phyloP scores from a whole-genome alignment of 2,888 invertebrate genomes.

The Thera obeliscata region DNA sequence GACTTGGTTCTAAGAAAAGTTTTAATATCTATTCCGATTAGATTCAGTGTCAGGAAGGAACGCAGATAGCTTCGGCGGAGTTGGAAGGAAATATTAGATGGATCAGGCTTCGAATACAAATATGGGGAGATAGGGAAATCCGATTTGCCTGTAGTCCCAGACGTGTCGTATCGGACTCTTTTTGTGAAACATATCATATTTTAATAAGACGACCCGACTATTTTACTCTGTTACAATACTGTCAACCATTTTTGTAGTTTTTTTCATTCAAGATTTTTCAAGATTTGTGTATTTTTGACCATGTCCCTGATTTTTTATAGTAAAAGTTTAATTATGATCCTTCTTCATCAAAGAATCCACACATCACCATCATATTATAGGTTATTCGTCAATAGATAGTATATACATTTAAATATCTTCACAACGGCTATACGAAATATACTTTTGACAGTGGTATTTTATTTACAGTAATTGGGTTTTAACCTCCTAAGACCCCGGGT shows the following conservation, averaged over 20 bases:
- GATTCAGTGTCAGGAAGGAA: conserved; percentile 84
- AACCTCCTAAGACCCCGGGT: too few species aligned
- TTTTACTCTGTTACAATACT: conserved; percentile 2
- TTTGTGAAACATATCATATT: conserved; percentile 74
- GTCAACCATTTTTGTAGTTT: neutral
- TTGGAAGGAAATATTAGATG: conserved; percentile 83
- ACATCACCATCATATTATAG: too few species aligned
- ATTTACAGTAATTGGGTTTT: too few species aligned
- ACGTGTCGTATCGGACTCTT: conserved; percentile 79
- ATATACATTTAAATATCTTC: too few species aligned
- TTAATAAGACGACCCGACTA: conserved; percentile 63
- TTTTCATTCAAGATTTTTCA: too few species aligned
- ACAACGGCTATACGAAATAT: too few species aligned
- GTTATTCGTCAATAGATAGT: too few species aligned
- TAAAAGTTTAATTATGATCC: neutral
- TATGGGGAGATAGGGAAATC: conserved; percentile 83
- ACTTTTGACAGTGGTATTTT: too few species aligned
- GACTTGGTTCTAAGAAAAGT: conserved; percentile 76
- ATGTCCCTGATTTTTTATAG: too few species aligned
- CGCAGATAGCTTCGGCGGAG: conserved; percentile 79
- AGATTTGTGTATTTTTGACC: too few species aligned
- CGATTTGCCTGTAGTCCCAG: conserved; percentile 79
- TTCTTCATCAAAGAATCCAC: neutral
- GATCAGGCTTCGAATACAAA: conserved; percentile 83
- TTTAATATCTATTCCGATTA: conserved; percentile 85